Percentiles rank a stretch among this genome's conserved stretches.
Conservation (phyloP, 1,140 invertebrate species). For the Drosophila eugracilis region DNA sequence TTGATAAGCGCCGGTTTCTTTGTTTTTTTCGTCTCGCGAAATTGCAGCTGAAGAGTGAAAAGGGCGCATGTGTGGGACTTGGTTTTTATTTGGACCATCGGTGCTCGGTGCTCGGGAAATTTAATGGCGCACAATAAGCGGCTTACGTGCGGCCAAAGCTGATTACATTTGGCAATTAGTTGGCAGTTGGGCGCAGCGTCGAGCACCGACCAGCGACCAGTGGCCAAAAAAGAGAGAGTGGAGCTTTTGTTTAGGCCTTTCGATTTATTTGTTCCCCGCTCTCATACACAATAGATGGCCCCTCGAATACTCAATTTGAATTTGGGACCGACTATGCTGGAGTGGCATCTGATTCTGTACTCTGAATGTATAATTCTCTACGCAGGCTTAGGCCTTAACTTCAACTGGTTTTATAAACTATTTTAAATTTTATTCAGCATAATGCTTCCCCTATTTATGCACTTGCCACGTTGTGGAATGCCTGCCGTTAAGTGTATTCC, state of each 20-base stretch:
- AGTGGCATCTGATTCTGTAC: too few species aligned
- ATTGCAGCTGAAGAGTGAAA: neutral
- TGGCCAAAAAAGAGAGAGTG: constrained; percentile 18
- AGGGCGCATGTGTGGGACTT: constrained; percentile 44
- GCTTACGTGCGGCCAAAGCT: constrained; percentile 72
- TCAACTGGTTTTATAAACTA: too few species aligned
- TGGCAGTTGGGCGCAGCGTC: constrained; percentile 46
- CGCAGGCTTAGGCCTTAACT: too few species aligned
- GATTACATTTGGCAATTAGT: constrained; percentile 81
- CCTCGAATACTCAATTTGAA: neutral
- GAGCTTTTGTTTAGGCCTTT: constrained; percentile 24
- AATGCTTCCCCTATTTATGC: too few species aligned
- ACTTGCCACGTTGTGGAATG: neutral
- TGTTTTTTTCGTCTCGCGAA: constrained; percentile 9
- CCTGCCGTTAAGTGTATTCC: neutral
- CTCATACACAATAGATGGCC: constrained; percentile 5
- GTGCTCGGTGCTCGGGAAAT: constrained; percentile 43
- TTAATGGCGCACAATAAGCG: constrained; percentile 77
- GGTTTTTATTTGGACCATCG: constrained; percentile 45
- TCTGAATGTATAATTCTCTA: too few species aligned
- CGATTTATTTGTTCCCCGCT: neutral
- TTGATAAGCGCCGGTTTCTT: neutral
- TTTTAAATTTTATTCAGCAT: too few species aligned
- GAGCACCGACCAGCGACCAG: neutral
- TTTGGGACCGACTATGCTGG: too few species aligned